Evolutionary conservation across 2,888 invertebrate species (phyloP).

Genomic region (Tetanocera ferruginea): DNA sequence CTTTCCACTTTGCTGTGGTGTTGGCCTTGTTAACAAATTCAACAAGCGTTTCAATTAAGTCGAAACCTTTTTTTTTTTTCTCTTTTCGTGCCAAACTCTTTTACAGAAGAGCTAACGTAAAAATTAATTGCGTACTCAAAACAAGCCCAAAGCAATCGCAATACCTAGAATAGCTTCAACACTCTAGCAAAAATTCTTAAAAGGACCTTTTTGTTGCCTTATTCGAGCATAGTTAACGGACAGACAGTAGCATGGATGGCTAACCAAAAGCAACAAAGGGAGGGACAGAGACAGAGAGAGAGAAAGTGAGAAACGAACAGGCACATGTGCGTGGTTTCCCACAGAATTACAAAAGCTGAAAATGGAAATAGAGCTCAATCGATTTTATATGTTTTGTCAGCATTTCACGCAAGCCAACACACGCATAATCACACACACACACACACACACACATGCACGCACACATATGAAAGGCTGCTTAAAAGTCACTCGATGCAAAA

Average conservation of each 20-base stretch:
- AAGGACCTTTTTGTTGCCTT: background rate
- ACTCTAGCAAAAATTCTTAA: slow-evolving; percentile 11
- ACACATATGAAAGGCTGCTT: background rate
- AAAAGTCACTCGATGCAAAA: too few relatives aligned
- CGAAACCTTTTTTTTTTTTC: background rate
- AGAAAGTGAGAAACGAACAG: slow-evolving; percentile 4
- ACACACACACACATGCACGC: slow-evolving; percentile 5
- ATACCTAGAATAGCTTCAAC: slow-evolving; percentile 33
- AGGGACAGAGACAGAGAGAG: too few relatives aligned
- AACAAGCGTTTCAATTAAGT: slow-evolving; percentile 1
- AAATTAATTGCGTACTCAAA: slow-evolving; percentile 3
- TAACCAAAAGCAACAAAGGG: slow-evolving; percentile 24
- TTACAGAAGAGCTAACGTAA: background rate
- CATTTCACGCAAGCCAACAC: background rate
- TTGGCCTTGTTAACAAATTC: background rate
- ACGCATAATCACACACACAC: background rate
- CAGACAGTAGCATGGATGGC: background rate
- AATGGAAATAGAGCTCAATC: slow-evolving; percentile 35
- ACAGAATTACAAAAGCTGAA: slow-evolving; percentile 35
- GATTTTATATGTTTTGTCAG: slow-evolving; percentile 39
- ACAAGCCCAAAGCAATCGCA: slow-evolving; percentile 38
- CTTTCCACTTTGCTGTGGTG: background rate
- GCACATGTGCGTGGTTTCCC: slow-evolving; percentile 31
- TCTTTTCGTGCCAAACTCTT: background rate
- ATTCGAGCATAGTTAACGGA: background rate